Conservation (phyloP, 2,113 vertebrate genomes). For the Aldabrachelys gigantea region DNA sequence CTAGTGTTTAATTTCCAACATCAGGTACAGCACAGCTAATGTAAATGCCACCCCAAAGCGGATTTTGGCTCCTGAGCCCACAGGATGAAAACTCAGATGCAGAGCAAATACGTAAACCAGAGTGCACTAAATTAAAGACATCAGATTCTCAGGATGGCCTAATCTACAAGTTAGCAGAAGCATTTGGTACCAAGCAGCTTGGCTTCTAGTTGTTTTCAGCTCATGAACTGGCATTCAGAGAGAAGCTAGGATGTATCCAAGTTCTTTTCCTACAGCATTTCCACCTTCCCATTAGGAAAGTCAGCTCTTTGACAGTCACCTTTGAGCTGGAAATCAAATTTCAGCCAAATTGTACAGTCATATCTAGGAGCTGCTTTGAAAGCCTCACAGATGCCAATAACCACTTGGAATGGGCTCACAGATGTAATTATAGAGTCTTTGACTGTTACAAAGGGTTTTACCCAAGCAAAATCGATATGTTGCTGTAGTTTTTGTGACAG, state of each 20-base stretch:
- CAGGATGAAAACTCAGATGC: background rate
- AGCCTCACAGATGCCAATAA: background rate
- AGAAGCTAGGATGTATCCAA: background rate
- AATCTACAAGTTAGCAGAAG: background rate
- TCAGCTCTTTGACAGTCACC: background rate
- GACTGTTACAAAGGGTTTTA: conserved; percentile 47
- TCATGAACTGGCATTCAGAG: background rate
- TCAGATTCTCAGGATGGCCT: background rate
- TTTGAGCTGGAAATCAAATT: background rate
- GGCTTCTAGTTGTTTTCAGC: background rate
- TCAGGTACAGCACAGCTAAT: background rate
- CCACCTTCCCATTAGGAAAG: background rate
- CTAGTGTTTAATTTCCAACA: background rate
- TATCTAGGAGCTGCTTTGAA: conserved; percentile 34
- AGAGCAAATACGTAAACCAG: accelerated
- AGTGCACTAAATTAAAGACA: background rate
- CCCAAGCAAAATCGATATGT: conserved; percentile 48
- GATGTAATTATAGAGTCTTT: conserved; percentile 41
- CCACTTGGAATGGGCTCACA: conserved; percentile 34
- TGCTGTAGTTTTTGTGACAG: conserved; percentile 4
- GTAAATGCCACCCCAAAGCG: background rate
- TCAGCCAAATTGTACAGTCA: conserved; percentile 3
- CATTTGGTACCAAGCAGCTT: accelerated
- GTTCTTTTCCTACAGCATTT: background rate
- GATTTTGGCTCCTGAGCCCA: background rate